Base-by-base conservation (phyloP, 1,140 invertebrate genomes). In the Pseudomyrmex dendroicus region DNA sequence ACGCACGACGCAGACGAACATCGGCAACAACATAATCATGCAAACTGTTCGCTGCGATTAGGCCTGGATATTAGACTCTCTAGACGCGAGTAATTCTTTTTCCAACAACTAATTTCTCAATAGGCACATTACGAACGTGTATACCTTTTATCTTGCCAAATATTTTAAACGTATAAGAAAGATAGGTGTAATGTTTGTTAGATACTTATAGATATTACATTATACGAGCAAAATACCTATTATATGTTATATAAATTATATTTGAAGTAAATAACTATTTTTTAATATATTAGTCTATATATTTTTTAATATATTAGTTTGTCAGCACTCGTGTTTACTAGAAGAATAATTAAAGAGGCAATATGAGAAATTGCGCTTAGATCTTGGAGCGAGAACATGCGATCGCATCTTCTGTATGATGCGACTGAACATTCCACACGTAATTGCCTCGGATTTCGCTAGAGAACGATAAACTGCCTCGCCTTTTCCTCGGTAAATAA, bases 401-500 rank as follows among this genome's bases (percentile, higher is more conserved):
- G 85, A 78, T 70, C 74, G 85, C 83, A 84, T 86, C 85, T 90
- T 89, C 89, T 78, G 82, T 67, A 50, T 82, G 22, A 57, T 25
- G 88, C 82, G 84, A 83, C 80, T 86, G 50, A 86, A 86, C 89
- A 92, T 92, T 92, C 90, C 90, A 85, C 73, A 84, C 88, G 91
- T 93, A 91, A 93, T 93, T 92, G 91, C 89, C 84, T 89, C 74
- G 82, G 89, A 93, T 93, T 92, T 93, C 90, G 91, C 91, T 89
- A 91, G 89, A 88, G 83, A 87, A 91, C 89, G 87, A 92, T 91
- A 91, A 92, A 91, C 89, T 77, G 59, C 89, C 80, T 87, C 86
- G 80, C 85, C 89, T 66, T 73, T 72, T 77, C 68, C 84, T 80
- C 61, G 84, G 88, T 89, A 91, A 91, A 91, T 91, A 91, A 84